Base-by-base conservation (phyloP, 2,888 invertebrate genomes). In the Amitus sp. region DNA sequence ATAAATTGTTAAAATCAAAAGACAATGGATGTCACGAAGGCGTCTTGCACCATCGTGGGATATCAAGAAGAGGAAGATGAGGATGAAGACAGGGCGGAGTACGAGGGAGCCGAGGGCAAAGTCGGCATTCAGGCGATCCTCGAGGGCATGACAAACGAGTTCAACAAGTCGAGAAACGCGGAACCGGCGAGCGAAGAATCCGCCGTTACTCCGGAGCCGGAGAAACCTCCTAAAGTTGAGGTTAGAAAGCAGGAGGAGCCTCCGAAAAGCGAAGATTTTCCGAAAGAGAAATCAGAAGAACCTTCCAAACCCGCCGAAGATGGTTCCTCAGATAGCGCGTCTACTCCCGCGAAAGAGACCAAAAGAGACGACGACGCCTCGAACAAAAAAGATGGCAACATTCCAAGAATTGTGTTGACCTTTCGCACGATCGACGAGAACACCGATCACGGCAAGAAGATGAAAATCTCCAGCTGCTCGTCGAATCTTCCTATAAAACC, bases 331-430 rank as follows among this genome's bases (percentile, higher is more conserved):
- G 55, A 52, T 9, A 2, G 13, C 13, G 4, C n/a, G 6, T n/a
- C n/a, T n/a, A n/a, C n/a, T 34, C 3, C 34, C 7, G 12, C 3
- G 3, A 34, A 34, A 4, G 34, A 34, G 3, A 10, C n/a, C 3
- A 52, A 48, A 3, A 47, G 42, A 17, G 56, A 53, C 1, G 30
- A 30, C 45, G 65, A 42, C 9, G 20, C 19, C n/a, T 1, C 2
- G 2, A 2, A 5, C 15, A 42, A 42, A 19, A 80, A 82, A 40
- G 78, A 80, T 30, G 74, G 70, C 7, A 77, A 72, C 39, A 86
- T 87, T 72, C 87, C 87, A 1, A 84, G 88, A 37, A 88, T 88
- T 56, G 87, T 88, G 6, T 76, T 88, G 27, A 88, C 88, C 0
- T 87, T 88, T 65, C 84, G 87, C n/a, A 87, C 88, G 0, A 79